These are phyloP conservation scores for Hippopotamus amphibius DNA, from an alignment of 2,113 vertebrate genomes.

Conservation along the genomic window DNA sequence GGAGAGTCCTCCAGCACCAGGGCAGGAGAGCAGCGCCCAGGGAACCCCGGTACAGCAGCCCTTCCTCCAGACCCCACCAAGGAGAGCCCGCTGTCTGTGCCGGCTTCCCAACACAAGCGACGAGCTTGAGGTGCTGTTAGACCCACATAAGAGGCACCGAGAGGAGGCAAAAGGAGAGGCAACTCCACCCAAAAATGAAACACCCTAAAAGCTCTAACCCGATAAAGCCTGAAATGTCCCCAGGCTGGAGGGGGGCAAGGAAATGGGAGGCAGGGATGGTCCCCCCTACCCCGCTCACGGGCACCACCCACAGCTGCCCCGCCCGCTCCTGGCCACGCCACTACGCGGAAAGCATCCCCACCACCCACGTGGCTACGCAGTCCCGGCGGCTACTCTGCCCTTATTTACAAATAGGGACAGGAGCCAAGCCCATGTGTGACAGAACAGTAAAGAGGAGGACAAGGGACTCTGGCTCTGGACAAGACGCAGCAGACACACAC, in stretches of 20 bases:
- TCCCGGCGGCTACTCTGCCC: not conserved
- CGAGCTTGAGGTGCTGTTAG: not conserved
- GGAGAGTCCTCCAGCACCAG: no score
- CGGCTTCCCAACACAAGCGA: not conserved
- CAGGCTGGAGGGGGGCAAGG: not conserved
- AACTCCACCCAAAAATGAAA: not conserved
- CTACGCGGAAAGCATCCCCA: no score
- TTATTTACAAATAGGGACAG: not conserved
- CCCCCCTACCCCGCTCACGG: not conserved
- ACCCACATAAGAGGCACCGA: not conserved
- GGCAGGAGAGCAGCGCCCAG: accelerated
- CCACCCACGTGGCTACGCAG: no score
- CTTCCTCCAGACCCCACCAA: not conserved
- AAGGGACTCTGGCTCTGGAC: not conserved
- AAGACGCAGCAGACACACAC: not conserved
- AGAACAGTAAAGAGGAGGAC: not conserved
- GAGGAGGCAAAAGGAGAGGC: no score
- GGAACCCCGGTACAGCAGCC: not conserved
- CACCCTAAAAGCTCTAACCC: not conserved
- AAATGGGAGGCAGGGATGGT: not conserved
- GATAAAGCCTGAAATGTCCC: not conserved
- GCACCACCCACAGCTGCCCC: not conserved
- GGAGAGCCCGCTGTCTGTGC: not conserved
- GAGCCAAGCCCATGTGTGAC: not conserved
- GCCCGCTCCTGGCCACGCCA: not conserved